Conservation (phyloP, 2,113 vertebrate species). For the Mormyrus iriodes region DNA sequence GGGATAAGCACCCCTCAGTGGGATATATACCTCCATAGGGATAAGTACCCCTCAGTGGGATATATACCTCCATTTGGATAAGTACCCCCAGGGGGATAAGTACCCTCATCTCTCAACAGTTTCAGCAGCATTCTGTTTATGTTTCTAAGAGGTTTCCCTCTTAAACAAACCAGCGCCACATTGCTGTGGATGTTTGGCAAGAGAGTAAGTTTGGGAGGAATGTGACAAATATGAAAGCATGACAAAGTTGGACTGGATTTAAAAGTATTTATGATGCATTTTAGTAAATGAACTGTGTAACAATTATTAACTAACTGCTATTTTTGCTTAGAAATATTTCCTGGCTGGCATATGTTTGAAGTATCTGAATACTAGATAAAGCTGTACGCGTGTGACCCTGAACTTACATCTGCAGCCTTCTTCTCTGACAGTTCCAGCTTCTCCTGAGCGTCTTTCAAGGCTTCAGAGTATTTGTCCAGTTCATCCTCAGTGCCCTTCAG, state of each 20-base stretch:
- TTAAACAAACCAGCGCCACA: background rate
- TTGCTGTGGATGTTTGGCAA: background rate
- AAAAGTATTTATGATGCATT: background rate
- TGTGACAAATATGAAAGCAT: background rate
- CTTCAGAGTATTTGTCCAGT: constrained; percentile 76
- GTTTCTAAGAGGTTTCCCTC: background rate
- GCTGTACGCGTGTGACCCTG: background rate
- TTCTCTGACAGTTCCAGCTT: constrained; percentile 85
- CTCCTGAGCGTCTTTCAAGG: constrained; percentile 82
- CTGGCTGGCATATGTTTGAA: background rate
- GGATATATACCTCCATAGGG: no score
- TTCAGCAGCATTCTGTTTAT: background rate
- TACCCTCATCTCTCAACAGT: background rate
- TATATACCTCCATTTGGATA: background rate
- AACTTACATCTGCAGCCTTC: constrained; percentile 81
- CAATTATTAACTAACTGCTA: background rate
- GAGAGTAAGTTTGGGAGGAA: background rate
- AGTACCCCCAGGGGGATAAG: background rate
- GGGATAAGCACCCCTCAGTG: no score
- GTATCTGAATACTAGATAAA: background rate
- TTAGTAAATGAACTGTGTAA: background rate
- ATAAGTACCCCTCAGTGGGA: no score
- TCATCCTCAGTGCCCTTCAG: constrained; percentile 76
- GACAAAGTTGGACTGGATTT: background rate
- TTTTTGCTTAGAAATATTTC: background rate